phyloP scores from a whole-genome alignment of 2,888 invertebrate species.

The Dasysyrphus tricinctus region DNA sequence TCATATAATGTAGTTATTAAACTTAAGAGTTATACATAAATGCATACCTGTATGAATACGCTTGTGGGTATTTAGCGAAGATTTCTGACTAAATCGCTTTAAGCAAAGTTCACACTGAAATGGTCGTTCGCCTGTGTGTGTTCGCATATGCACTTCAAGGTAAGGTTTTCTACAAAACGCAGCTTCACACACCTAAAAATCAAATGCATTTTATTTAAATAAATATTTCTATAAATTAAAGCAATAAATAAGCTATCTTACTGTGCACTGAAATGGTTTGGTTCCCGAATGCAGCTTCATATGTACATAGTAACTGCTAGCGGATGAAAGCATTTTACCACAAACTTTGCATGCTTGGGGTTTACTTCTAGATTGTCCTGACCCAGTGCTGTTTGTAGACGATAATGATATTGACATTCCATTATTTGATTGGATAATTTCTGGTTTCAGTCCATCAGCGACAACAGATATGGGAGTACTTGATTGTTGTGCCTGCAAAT shows the following conservation, averaged over 20 bases:
- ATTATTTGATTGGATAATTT: constrained; percentile 76
- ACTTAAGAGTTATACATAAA: not conserved
- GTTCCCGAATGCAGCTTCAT: constrained; percentile 92
- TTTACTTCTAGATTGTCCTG: constrained; percentile 86
- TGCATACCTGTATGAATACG: constrained; percentile 88
- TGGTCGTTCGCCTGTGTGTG: constrained; percentile 78
- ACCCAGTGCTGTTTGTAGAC: constrained; percentile 72
- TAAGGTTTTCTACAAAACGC: constrained; percentile 92
- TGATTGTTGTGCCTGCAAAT: constrained; percentile 76
- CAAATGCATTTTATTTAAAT: constrained; percentile 2
- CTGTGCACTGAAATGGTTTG: constrained; percentile 91
- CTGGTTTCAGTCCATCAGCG: constrained; percentile 77
- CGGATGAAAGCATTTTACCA: constrained; percentile 90
- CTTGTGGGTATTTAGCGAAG: constrained; percentile 89
- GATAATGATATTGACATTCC: constrained; percentile 76
- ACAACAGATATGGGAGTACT: constrained; percentile 76
- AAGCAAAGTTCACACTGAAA: constrained; percentile 88
- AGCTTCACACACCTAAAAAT: constrained; percentile 87
- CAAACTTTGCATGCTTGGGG: constrained; percentile 91
- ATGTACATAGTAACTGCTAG: constrained; percentile 92
- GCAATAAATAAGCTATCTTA: constrained; percentile 52
- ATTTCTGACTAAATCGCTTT: constrained; percentile 89
- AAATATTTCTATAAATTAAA: not conserved
- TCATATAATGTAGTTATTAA: not conserved
- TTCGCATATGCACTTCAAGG: constrained; percentile 90